Percentiles rank a stretch among this genome's conserved stretches.
Evolutionary conservation across 2,113 vertebrate genomes (phyloP).

Genomic region (Saguinus midas): DNA sequence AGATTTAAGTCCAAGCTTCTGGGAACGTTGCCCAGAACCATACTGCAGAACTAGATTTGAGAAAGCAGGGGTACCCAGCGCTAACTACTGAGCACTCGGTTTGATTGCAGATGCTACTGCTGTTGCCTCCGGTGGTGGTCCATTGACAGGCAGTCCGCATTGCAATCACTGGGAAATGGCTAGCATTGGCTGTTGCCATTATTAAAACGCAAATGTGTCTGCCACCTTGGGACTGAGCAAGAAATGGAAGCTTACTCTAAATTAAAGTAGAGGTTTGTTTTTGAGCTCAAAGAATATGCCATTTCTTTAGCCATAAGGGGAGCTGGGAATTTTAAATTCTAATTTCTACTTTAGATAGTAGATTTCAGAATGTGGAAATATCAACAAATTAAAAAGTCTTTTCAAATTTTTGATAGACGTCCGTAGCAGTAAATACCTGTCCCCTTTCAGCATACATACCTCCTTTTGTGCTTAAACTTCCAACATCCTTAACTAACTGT

Average conservation of each 20-base stretch:
- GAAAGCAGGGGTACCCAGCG: neutral
- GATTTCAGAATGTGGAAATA: slow-evolving; percentile 6
- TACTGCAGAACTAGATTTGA: neutral
- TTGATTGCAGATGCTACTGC: neutral
- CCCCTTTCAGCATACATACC: neutral
- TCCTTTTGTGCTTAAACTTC: neutral
- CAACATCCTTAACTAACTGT: neutral
- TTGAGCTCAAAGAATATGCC: neutral
- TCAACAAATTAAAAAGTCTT: neutral
- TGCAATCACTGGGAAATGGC: neutral
- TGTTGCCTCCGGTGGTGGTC: neutral
- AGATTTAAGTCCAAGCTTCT: neutral
- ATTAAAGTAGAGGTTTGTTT: neutral
- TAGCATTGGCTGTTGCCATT: neutral
- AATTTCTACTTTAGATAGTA: neutral
- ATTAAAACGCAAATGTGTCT: neutral
- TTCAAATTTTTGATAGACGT: neutral
- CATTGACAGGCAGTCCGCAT: neutral
- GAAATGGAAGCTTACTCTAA: neutral
- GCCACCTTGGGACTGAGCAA: neutral
- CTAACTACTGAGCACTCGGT: neutral
- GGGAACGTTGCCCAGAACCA: neutral
- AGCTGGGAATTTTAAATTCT: neutral
- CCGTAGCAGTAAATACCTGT: neutral
- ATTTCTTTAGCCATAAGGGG: neutral